Conservation (phyloP, 1,140 invertebrate species). For the Trialeurodes vaporariorum region DNA sequence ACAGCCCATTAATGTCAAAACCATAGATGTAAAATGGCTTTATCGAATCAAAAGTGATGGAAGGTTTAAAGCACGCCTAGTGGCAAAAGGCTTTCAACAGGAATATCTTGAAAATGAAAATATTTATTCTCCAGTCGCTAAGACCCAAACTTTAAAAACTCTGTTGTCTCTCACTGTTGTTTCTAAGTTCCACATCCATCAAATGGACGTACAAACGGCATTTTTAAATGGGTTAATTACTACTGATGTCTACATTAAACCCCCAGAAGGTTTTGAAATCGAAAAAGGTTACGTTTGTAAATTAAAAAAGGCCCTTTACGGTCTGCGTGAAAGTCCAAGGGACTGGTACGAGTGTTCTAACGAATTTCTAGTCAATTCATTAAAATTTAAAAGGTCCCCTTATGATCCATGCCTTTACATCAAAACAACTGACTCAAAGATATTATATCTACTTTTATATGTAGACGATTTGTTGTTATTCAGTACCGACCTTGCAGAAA, state of each 20-base stretch:
- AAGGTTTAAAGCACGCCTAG: slow-evolving; percentile 10
- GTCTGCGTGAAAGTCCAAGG: background rate
- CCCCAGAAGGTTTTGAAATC: background rate
- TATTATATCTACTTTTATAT: slow-evolving; percentile 1
- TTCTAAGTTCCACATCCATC: slow-evolving; percentile 8
- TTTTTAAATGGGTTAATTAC: slow-evolving; percentile 16
- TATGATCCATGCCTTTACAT: slow-evolving; percentile 8
- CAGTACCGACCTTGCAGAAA: too few species aligned
- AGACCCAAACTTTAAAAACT: slow-evolving; percentile 14
- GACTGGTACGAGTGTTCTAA: too few species aligned
- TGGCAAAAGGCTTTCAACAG: slow-evolving; percentile 17
- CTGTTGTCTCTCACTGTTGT: slow-evolving; percentile 9
- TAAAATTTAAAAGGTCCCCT: background rate
- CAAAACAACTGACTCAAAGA: background rate
- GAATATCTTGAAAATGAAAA: slow-evolving; percentile 10
- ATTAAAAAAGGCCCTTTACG: slow-evolving; percentile 6
- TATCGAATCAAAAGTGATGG: background rate
- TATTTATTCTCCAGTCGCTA: slow-evolving; percentile 14
- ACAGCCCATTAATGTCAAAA: background rate
- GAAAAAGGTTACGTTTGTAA: background rate
- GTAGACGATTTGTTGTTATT: too few species aligned
- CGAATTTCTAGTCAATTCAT: slow-evolving; percentile 1
- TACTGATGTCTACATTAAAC: slow-evolving; percentile 12
- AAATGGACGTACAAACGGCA: slow-evolving; percentile 18
- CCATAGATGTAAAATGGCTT: slow-evolving; percentile 9